Base-by-base conservation (phyloP, 1,140 invertebrate genomes). In the Helicoverpa armigera region DNA sequence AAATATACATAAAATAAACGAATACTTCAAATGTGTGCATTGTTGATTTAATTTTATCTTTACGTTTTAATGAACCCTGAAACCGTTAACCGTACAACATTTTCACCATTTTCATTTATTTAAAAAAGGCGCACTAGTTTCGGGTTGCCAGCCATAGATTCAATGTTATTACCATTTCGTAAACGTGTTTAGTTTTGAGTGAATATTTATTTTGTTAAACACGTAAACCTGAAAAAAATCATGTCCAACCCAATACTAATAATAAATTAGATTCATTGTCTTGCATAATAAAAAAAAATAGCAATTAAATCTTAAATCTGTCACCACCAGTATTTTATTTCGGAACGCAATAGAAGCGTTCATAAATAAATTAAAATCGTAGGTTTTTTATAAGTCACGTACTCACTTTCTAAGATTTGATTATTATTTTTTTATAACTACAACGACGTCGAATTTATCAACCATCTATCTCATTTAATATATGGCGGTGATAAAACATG, bases 1-100 rank as follows among this genome's bases (percentile, higher is more conserved):
- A 69, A 54, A 69, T 69, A 67, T 72, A 70, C 51, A 48, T 72
- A 29, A 67, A 78, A 70, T 70, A 70, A 67, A 67, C 18, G n/a
- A 67, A 67, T 18, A 48, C 35, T 48, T 48, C 16, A 50, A 12
- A 9, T 10, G 18, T 58, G 0, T 10, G 35, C 35, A 43, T 43
- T 43, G 5, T 58, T 3, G 2, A 23, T 60, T 29, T 29, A 18
- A n/a, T 67, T 5, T 65, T 3, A 58, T 65, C 2, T 23, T 23
- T 23, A 23, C 23, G 23, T 23, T 23, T 23, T 23, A 23, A 23
- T 23, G 23, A 23, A 23, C 23, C 23, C 23, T 23, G 23, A 23
- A 23, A 23, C 23, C 23, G 1, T 23, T 1, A 23, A 23, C 23
- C 23, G 1, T 23, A 23, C 23, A 23, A 2, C 23, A 23, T 23